Percentiles rank a stretch among this genome's conserved stretches.
phyloP scores from a whole-genome alignment of 2,888 invertebrate species.

The Xylota segnis region DNA sequence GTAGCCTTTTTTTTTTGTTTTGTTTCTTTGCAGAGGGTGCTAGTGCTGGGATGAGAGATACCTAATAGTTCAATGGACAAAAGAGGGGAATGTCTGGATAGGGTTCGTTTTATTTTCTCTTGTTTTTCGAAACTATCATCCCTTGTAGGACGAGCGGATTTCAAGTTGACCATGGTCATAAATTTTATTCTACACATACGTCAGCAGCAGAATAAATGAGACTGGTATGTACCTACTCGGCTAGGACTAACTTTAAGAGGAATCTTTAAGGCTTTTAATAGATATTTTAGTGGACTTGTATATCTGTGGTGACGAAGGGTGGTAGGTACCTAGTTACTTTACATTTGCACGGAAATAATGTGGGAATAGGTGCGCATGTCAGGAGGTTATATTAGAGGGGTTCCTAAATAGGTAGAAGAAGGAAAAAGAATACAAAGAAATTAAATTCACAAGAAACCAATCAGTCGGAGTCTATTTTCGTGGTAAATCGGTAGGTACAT shows the following conservation, averaged over 20 bases:
- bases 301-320: background rate
- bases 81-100: conserved; percentile 26
- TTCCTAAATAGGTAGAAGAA: background rate
- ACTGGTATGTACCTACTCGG: background rate
- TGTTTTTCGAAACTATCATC: conserved; percentile 55
- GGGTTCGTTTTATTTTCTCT: conserved; percentile 32
- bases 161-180: conserved; percentile 75
- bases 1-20: conserved; percentile 48
- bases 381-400: background rate
- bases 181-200: conserved; percentile 54
- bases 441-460: no score
- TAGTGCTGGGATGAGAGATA: conserved; percentile 1
- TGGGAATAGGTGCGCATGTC: background rate
- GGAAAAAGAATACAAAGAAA: no score
- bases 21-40: conserved; percentile 17
- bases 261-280: background rate
- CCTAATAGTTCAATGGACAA: conserved; percentile 65
- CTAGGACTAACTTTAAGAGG: conserved; percentile 19
- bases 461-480: no score
- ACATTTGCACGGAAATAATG: background rate
- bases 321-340: background rate
- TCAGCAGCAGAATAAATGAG: conserved; percentile 46
- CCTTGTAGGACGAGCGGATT: conserved; percentile 66
- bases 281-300: background rate
- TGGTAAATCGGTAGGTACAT: no score